Percentiles rank a stretch among this genome's conserved stretches.
Conservation (phyloP, 2,797 vertebrate genomes). For the Hemitrygon akajei region DNA sequence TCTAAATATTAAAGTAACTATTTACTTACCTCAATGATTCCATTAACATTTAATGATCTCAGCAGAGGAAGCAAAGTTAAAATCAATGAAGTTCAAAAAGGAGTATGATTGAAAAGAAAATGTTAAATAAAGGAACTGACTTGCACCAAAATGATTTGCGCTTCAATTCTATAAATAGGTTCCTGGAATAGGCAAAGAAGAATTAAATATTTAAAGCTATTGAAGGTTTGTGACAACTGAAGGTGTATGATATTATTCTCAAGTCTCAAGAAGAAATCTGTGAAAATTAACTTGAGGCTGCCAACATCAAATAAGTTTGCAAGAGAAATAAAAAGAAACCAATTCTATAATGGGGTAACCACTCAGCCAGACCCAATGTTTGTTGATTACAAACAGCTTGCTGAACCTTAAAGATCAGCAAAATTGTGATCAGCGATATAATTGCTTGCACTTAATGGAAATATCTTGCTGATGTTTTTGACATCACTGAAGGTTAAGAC, state of each 20-base stretch:
- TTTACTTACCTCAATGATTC: background rate
- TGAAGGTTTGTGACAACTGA: background rate
- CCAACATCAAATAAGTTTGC: background rate
- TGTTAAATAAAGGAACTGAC: background rate
- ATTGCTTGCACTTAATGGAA: background rate
- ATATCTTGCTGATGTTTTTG: background rate
- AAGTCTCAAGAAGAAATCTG: background rate
- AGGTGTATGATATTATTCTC: background rate
- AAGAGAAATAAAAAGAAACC: background rate
- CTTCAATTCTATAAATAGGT: background rate
- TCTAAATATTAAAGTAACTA: background rate
- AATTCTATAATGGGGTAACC: background rate
- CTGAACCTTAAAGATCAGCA: background rate
- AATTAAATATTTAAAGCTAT: background rate
- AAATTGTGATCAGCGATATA: background rate
- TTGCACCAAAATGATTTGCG: background rate
- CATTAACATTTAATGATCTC: background rate
- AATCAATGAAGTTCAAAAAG: background rate
- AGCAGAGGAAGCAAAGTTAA: background rate
- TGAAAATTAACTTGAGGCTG: background rate
- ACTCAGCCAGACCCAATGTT: background rate
- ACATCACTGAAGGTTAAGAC: background rate
- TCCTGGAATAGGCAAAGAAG: background rate
- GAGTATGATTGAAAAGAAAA: background rate
- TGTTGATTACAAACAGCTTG: background rate